Evolutionary conservation across 2,113 vertebrate species (phyloP).

Genomic region (Antennarius striatus): DNA sequence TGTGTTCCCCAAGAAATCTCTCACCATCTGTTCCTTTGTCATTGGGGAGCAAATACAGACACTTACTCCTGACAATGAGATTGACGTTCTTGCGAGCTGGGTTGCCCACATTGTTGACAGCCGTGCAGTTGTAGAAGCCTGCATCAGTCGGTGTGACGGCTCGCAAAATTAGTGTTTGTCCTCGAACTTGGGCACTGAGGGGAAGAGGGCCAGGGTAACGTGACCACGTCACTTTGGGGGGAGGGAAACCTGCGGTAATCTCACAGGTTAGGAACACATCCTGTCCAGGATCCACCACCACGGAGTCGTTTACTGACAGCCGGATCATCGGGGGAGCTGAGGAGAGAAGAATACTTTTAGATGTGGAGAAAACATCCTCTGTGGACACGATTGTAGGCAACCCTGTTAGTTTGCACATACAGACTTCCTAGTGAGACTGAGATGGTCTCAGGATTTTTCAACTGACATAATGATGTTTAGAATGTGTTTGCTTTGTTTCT

Average conservation of each 20-base stretch:
- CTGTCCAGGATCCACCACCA: constrained; percentile 93
- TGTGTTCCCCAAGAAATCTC: background rate
- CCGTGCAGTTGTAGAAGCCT: constrained; percentile 94
- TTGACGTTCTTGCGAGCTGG: constrained; percentile 94
- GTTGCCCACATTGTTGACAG: constrained; percentile 96
- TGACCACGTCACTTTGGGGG: constrained; percentile 88
- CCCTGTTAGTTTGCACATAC: too few relatives aligned
- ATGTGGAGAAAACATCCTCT: background rate
- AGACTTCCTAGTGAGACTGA: too few relatives aligned
- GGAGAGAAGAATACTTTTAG: background rate
- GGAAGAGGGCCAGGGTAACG: constrained; percentile 87
- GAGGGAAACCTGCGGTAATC: constrained; percentile 86
- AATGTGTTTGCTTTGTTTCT: too few relatives aligned
- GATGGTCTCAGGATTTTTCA: too few relatives aligned
- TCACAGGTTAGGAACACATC: constrained; percentile 90
- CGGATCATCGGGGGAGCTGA: constrained; percentile 78
- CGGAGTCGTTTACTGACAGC: constrained; percentile 86
- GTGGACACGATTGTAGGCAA: background rate
- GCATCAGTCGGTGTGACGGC: constrained; percentile 85
- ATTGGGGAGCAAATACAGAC: background rate
- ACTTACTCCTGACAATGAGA: constrained; percentile 87
- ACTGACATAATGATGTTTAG: too few relatives aligned
- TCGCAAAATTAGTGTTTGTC: constrained; percentile 84
- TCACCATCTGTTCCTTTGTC: background rate
- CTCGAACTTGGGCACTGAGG: constrained; percentile 81